Percentiles rank a stretch among this genome's conserved stretches.
phyloP scores from a whole-genome alignment of 2,888 invertebrate species.

The Scelioninae gen. 2 region DNA sequence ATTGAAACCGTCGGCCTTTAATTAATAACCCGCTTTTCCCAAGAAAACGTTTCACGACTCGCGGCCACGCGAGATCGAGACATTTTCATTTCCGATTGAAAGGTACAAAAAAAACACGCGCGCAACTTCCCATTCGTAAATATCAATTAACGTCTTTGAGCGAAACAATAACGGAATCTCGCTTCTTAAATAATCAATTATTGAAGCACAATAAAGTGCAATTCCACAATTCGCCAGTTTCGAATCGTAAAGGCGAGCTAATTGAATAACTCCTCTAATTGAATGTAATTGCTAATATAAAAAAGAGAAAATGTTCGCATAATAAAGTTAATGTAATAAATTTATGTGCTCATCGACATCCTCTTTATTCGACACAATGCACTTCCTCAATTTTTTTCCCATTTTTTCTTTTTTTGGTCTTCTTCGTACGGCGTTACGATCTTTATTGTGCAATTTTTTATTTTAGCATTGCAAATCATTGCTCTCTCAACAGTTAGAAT shows the following conservation, averaged over 20 bases:
- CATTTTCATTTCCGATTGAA: conserved; percentile 1
- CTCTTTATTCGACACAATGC: conserved; percentile 33
- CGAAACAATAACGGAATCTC: conserved; percentile 24
- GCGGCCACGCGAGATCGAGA: conserved; percentile 8
- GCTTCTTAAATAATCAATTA: conserved; percentile 8
- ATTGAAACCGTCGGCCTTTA: conserved; percentile 28
- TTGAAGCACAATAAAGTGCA: conserved; percentile 43
- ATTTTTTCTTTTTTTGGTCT: background rate
- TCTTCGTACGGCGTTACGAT: background rate
- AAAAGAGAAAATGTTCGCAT: conserved; percentile 53
- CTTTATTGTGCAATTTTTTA: too few species aligned
- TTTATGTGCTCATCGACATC: conserved; percentile 54
- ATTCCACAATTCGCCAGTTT: conserved; percentile 35
- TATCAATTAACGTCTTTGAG: conserved; percentile 21
- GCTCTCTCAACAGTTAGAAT: too few species aligned
- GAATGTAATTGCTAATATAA: conserved; percentile 55
- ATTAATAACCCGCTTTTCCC: conserved; percentile 25
- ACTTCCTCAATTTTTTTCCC: conserved; percentile 40
- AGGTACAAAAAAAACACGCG: too few species aligned
- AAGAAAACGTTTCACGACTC: conserved; percentile 17
- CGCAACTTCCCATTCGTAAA: too few species aligned
- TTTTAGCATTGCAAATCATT: too few species aligned
- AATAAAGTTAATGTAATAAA: conserved; percentile 55
- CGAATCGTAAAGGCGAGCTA: conserved; percentile 43
- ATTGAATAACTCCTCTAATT: conserved; percentile 54